Evolutionary conservation across 2,888 invertebrate genomes (phyloP).

Genomic region (Pachymerium ferrugineum): DNA sequence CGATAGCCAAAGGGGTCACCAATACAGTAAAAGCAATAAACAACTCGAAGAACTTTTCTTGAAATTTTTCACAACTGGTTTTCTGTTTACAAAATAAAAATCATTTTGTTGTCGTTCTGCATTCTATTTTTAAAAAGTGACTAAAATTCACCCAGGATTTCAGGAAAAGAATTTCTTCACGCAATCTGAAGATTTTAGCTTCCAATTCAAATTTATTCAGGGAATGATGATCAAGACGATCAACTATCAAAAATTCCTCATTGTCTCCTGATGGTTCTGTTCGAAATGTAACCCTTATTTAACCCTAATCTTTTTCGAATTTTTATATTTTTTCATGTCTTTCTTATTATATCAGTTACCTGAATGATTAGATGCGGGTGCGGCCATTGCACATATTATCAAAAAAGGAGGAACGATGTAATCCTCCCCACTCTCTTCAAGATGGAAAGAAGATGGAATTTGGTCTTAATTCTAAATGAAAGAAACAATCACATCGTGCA

Average conservation of each 20-base stretch:
- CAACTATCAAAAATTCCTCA: background rate
- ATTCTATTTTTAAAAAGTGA: no score
- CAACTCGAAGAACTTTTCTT: conserved; percentile 28
- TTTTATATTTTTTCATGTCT: no score
- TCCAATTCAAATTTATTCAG: background rate
- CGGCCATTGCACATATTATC: background rate
- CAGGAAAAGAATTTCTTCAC: background rate
- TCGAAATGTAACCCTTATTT: background rate
- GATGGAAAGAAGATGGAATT: conserved; percentile 4
- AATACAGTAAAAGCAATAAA: conserved; percentile 25
- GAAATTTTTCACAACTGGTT: conserved; percentile 6
- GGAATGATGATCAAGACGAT: background rate
- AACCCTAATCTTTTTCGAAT: background rate
- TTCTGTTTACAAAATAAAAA: background rate
- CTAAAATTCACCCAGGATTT: background rate
- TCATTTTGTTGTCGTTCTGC: no score
- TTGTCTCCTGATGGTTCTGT: background rate
- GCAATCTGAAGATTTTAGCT: background rate
- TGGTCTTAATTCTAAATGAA: background rate
- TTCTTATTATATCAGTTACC: no score
- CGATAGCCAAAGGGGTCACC: conserved; percentile 13
- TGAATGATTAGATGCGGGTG: background rate
- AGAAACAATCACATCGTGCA: background rate
- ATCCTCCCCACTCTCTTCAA: background rate
- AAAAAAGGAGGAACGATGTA: background rate